Evolutionary conservation across 1,140 invertebrate species (phyloP), one percentile per base, ranked within the genome.

Genomic region (Goniozus legneri): DNA sequence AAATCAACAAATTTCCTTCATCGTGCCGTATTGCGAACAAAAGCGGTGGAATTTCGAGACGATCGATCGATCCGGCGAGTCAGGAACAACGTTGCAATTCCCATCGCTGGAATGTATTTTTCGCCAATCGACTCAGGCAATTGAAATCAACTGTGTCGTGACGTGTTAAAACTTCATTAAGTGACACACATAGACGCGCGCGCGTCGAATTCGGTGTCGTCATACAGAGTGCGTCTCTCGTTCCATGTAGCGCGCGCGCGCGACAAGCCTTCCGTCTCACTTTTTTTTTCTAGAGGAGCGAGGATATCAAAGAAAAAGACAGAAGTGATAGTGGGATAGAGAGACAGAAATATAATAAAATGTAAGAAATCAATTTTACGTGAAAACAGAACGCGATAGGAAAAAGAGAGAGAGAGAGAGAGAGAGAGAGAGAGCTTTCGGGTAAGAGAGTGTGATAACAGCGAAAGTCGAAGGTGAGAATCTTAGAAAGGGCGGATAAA

Each of bases 201-300:
- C 30, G n/a, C 27, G 24, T 38, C 32, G 18, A 52, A n/a, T n/a
- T 42, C 27, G 31, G 8, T 39, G 30, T 37, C 6, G 22, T 45
- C 24, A 40, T 56, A 52, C 54, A 59, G 54, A 56, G 56, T 53
- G 54, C 50, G 50, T 24, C 35, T 43, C 52, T 47, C 20, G 31
- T 50, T 44, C 47, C 46, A 37, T 47, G n/a, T 47, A 27, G n/a
- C n/a, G 31, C n/a, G n/a, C n/a, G n/a, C n/a, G 31, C 44, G 30
- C 42, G 32, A 33, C 14, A 13, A 33, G 14, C 7, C 32, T n/a
- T n/a, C n/a, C 32, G 7, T 33, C 24, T 4, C 24, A 10, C 4
- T 15, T 15, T 4, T 4, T 3, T 15, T 15, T 38, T 38, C 2
- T 10, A 38, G 19, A 38, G 16, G 19, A 38, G 12, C 12, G 8